phyloP scores from a whole-genome alignment of 1,140 invertebrate species.

The Pomphorhynchus laevis region DNA sequence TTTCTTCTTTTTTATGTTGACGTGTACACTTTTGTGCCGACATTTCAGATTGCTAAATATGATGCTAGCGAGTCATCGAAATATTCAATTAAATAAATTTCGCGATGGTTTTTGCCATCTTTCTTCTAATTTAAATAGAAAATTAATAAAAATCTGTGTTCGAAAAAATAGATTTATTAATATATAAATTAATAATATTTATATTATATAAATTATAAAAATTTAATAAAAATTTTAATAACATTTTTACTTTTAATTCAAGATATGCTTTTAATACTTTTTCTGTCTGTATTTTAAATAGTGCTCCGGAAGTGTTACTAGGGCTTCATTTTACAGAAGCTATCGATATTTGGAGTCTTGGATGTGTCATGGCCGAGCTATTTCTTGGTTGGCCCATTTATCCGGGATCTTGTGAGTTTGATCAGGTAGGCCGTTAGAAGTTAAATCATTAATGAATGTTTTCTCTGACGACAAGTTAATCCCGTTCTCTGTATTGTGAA shows the following conservation, averaged over 20 bases:
- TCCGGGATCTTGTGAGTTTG: slow-evolving; percentile 93
- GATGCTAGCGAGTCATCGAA: too few relatives aligned
- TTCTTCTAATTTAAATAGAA: too few relatives aligned
- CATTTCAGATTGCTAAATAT: background rate
- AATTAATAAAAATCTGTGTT: background rate
- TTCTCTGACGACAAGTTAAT: background rate
- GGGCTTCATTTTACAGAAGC: slow-evolving; percentile 90
- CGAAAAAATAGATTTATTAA: too few relatives aligned
- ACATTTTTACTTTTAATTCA: too few relatives aligned
- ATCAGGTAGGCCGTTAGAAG: slow-evolving; percentile 29
- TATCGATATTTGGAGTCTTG: slow-evolving; percentile 99
- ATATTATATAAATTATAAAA: too few relatives aligned
- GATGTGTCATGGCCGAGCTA: slow-evolving; percentile 89
- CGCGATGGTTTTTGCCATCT: too few relatives aligned
- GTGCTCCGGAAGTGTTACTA: slow-evolving; percentile 89
- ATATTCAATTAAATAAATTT: too few relatives aligned
- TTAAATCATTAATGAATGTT: background rate
- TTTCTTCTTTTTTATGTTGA: too few relatives aligned
- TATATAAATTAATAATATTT: too few relatives aligned
- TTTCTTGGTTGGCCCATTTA: slow-evolving; percentile 98
- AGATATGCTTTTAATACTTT: background rate
- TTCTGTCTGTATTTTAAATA: slow-evolving; percentile 13
- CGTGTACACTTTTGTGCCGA: too few relatives aligned
- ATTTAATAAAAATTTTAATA: too few relatives aligned
- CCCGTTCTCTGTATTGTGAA: background rate